Evolutionary conservation across 2,888 invertebrate species (phyloP), one percentile per base, ranked within the genome.

Genomic region (Scaptomyza polygonia): DNA sequence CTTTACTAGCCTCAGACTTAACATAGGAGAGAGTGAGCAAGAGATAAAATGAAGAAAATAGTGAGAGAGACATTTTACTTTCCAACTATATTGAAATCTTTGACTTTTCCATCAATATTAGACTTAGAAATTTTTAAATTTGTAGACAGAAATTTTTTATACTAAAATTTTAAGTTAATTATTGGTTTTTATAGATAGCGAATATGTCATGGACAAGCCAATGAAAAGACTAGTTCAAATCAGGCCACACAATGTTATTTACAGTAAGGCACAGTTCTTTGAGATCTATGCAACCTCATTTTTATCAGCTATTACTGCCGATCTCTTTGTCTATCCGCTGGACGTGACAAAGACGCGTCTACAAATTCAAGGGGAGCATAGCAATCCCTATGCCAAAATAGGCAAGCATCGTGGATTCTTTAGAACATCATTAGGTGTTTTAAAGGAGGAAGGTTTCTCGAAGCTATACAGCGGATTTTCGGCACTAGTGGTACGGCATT

Each of bases 341-440:
- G 51, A 51, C 2, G 51, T 51, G 27, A 29, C 51, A 4, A 51
- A 51, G 27, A 51, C 51, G 16, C 51, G 51, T 29, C 39, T 51
- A 2, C 51, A 51, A 8, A 39, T 51, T 0, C 51, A 51, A 12
- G 51, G 51, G 3, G 51, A 51, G 39, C 39, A 39, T 4, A 8
- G 2, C 0, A 39, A 51, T 39, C 39, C 39, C 11, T 27, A 27
- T 12, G 51, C 39, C 27, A 7, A 16, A 12, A 14, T 27, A 16
- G 16, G 6, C 39, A 27, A 39, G 1, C 8, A 29, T 39, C 51
- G 51, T 5, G 51, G 51, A 16, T 2, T 51, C 14, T 12, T 52
- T 0, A 30, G 29, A 8, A 52, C 42, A 8, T 18, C 29, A 4
- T 3, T 52, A 8, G 29, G 29, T 5, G 6, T 40, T 2, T 1